Conservation (phyloP, 2,113 vertebrate genomes). For the Coptodon bakossiorum region DNA sequence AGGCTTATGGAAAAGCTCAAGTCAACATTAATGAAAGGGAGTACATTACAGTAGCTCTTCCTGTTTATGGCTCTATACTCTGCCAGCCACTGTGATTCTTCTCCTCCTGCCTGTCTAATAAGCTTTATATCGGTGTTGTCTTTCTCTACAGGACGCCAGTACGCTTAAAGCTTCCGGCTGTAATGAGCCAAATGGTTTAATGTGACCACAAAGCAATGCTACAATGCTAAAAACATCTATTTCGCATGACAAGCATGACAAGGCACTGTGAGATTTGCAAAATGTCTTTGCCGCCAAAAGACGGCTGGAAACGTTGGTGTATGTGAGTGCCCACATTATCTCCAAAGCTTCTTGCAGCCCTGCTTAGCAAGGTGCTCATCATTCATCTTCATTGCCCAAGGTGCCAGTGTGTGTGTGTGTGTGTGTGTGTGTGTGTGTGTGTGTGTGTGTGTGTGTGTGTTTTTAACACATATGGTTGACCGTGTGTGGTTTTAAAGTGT, state of each 20-base stretch:
- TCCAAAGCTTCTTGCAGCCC: conserved; percentile 21
- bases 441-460: background rate
- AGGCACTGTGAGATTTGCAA: background rate
- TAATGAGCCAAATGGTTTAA: conserved; percentile 38
- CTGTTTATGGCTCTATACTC: conserved; percentile 19
- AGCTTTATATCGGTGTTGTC: background rate
- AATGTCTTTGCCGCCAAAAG: background rate
- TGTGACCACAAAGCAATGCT: background rate
- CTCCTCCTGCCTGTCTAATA: conserved; percentile 3
- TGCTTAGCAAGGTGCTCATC: conserved; percentile 35
- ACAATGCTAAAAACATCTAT: conserved; percentile 13
- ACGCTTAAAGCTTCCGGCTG: background rate
- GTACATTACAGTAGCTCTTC: conserved; percentile 29
- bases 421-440: background rate
- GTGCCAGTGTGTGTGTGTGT: background rate
- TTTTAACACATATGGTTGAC: too few relatives aligned
- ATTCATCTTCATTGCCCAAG: conserved; percentile 64
- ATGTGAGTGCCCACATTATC: conserved; percentile 15
- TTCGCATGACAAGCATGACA: conserved; percentile 27
- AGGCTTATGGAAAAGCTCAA: background rate
- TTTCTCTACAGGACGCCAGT: conserved; percentile 10
- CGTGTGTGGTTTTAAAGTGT: too few relatives aligned
- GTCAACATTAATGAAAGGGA: conserved; percentile 13
- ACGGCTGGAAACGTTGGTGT: background rate
- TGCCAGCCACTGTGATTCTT: background rate